A percentile compares a stretch with the other conserved stretches of the same genome.
These are phyloP conservation scores for Tenthredo notha DNA, from an alignment of 2,888 invertebrate species.

Conservation along the genomic window DNA sequence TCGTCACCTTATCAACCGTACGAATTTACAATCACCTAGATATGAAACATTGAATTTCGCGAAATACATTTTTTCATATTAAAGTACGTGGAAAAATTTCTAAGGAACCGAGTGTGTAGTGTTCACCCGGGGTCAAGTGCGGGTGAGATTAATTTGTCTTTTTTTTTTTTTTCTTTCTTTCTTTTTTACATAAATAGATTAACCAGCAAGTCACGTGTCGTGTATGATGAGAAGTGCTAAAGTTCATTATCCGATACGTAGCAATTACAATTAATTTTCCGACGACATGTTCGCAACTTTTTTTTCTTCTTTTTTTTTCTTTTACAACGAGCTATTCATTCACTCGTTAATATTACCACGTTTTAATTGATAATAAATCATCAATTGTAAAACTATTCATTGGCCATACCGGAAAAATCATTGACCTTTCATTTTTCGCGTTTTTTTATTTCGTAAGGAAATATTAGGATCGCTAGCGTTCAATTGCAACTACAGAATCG, in stretches of 20 bases:
- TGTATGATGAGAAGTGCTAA: neutral
- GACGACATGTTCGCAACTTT: neutral
- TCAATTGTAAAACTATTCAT: neutral
- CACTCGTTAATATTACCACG: slow-evolving; percentile 5
- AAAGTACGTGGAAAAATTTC: neutral
- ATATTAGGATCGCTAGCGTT: neutral
- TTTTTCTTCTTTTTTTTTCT: neutral
- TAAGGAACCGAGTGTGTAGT: too few species aligned
- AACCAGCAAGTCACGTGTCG: neutral
- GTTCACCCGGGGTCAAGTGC: neutral
- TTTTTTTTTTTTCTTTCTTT: neutral
- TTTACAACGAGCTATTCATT: neutral
- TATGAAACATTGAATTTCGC: neutral
- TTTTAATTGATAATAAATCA: neutral
- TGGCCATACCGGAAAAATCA: neutral
- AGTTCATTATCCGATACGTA: neutral
- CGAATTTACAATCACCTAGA: neutral
- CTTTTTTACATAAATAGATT: neutral
- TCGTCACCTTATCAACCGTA: neutral
- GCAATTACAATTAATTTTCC: slow-evolving; percentile 15
- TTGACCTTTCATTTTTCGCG: neutral
- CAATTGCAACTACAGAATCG: neutral
- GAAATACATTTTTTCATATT: neutral
- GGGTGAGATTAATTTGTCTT: neutral
- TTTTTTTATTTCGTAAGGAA: neutral